Evolutionary conservation across 2,888 invertebrate species (phyloP), one percentile per base, ranked within the genome.

Genomic region (Agrochola circellaris): DNA sequence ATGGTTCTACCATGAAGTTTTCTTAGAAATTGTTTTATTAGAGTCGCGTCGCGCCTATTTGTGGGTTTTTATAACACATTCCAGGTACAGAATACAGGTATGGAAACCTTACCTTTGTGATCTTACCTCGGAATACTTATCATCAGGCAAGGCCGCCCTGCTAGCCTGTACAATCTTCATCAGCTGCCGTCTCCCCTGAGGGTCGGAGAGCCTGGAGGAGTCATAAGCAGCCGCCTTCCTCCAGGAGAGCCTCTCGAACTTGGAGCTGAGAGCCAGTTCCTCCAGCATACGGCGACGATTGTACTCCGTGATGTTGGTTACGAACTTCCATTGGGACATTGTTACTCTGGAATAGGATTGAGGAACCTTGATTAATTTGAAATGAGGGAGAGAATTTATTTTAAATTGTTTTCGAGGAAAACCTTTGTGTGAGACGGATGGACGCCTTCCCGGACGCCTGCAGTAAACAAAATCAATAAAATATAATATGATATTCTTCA

Each of bases 241-340:
- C 98, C 98, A 98, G 0, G 98, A 98, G 0, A 98, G 96, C 89
- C 98, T 89, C 89, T 98, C 98, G 89, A 98, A 98, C 94, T 98
- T 98, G 76, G 97, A 97, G 90, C 98, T 97, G 9, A 98, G 93
- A 1, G 97, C 97, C 93, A 98, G 97, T 88, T 98, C 98, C 78
- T 98, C 98, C 1, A 97, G 92, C 98, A 98, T 98, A 72, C 97
- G 95, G 2, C 98, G 96, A 6, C 97, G 97, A 93, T 98, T 98
- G 82, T 94, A 93, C 72, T 98, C 98, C 0, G 98, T 98, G 84
- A 98, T 97, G 92, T 98, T 98, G 11, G 98, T 98, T 13, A 98
- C 98, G 90, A 98, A 98, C 75, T 97, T 97, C 98, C 98, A 98
- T 90, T 98, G 98, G 0, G 98, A 97, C 85, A 97, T 97, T 70